phyloP scores from a whole-genome alignment of 2,888 invertebrate species.

The Phymatocera aterrima region DNA sequence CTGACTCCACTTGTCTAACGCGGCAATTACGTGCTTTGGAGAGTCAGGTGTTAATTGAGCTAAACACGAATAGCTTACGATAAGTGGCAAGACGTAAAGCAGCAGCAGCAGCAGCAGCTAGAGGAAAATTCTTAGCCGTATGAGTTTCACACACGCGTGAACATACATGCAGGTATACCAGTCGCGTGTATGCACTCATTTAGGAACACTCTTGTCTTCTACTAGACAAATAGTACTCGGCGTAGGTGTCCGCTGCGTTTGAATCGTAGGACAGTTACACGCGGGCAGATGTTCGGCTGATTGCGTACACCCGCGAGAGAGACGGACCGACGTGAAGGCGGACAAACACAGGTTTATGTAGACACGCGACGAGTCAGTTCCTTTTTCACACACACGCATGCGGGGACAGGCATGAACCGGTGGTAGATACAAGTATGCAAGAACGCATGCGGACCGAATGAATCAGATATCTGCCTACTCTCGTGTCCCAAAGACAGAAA shows the following conservation, averaged over 20 bases:
- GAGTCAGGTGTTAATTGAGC: slow-evolving; percentile 62
- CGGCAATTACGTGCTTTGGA: slow-evolving; percentile 61
- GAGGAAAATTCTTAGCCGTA: slow-evolving; percentile 20
- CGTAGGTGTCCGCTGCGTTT: not conserved
- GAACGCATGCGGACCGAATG: not conserved
- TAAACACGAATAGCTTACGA: slow-evolving; percentile 60
- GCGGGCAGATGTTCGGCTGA: slow-evolving; percentile 5
- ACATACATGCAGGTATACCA: slow-evolving; percentile 32
- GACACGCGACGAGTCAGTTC: not conserved
- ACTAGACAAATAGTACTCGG: slow-evolving; percentile 48
- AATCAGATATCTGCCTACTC: slow-evolving; percentile 24
- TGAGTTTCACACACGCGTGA: not conserved
- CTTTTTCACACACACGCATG: not conserved
- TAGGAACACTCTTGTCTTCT: no score
- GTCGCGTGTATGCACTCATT: slow-evolving; percentile 33
- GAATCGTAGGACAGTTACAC: not conserved
- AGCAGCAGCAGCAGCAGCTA: slow-evolving; percentile 12
- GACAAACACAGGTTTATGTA: not conserved
- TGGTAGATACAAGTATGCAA: not conserved
- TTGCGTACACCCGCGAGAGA: not conserved
- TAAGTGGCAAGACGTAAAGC: no score
- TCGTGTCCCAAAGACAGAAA: slow-evolving; percentile 14
- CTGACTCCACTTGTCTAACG: slow-evolving; percentile 41
- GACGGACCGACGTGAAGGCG: not conserved
- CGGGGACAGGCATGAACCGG: not conserved